Base-by-base conservation (phyloP, 2,888 invertebrate species). In the Danaus chrysippus region DNA sequence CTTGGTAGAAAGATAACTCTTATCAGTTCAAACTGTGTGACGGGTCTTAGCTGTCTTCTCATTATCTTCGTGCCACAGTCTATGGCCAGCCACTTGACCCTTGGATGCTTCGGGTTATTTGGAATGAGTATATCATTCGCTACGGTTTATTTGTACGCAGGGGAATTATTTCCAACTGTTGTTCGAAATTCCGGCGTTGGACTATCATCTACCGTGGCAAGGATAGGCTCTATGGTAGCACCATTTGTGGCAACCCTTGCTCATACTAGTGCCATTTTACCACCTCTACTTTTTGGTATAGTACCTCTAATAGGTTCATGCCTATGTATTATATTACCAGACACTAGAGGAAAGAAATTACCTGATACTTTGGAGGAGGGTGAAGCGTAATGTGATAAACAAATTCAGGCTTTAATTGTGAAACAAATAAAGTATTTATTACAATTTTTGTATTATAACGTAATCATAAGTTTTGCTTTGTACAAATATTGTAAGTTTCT, bases 141-240 rank as follows among this genome's bases (percentile, higher is more conserved):
- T 1, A 95, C 96, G 1, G 95, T 95, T 5, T 98, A 97, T 79
- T 92, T 98, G 13, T 98, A 95, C 81, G 95, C 96, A 0, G 96
- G 96, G 0, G 98, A 98, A 84, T 81, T 97, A 12, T 97, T 97
- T 79, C 98, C 98, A 0, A 98, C 98, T 0, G 95, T 97, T 1
- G 94, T 97, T 0, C 92, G 98, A 42, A 97, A 97, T 76, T 94
- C 95, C 49, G 97, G 96, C 0, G 94, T 98, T 61, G 98, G 98
- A 0, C 90, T 95, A 3, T 94, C 96, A 41, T 97, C 97, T 0
- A 96, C 96, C 89, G 93, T 95, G 64, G 97, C 97, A 0, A 92
- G 97, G 73, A 86, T 97, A 63, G 98, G 98, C 9, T 96, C 97
- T 0, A 96, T 97, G 92, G 72, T 94, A 3, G 96, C 97, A 0